Base-by-base conservation (phyloP, 2,797 vertebrate genomes). In the Dipus sagitta region DNA sequence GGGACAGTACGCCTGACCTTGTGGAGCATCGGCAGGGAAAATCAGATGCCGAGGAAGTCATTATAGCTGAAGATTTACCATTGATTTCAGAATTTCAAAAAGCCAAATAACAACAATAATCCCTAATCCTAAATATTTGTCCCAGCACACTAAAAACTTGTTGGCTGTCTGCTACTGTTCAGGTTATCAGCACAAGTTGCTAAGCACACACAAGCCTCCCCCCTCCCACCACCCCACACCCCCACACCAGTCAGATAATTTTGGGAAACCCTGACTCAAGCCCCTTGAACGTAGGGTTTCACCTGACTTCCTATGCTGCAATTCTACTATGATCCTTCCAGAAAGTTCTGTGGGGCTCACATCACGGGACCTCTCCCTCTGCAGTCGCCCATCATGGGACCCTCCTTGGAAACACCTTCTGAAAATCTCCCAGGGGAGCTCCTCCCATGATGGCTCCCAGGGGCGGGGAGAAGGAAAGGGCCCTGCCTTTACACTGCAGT, bases 41-140 rank as follows among this genome's bases (percentile, higher is more conserved):
- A 70, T 64, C 68, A 52, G 62, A 71, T 32, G 67, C 68, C 72
- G 88, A 81, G 75, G 26, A 58, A 65, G 34, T 28, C 77, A 67
- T 77, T 77, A 77, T 1, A 32, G 75, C 82, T 84, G 89, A 94
- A 91, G 92, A 86, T 87, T 74, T 92, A 74, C 78, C 86, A 83
- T 47, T 78, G 54, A 89, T 81, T 93, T 47, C 84, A 96, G 34
- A 85, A 85, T 65, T 67, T 86, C 23, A 89, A 78, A 91, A 17
- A 71, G 47, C 47, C 47, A 47, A 47, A 47, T 47, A 47, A 47
- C 9, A 47, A 47, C 11, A 47, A 47, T 9, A 47, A 47, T 11
- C 47, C 47, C 47, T 47, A 42, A 93, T 88, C 75, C 42, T 60
- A 88, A 92, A 38, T n/a, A 62, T 76, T 70, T 80, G 77, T 47